Evolutionary conservation across 2,113 vertebrate species (phyloP), one percentile per base, ranked within the genome.

Genomic region (Larimichthys polyactis): DNA sequence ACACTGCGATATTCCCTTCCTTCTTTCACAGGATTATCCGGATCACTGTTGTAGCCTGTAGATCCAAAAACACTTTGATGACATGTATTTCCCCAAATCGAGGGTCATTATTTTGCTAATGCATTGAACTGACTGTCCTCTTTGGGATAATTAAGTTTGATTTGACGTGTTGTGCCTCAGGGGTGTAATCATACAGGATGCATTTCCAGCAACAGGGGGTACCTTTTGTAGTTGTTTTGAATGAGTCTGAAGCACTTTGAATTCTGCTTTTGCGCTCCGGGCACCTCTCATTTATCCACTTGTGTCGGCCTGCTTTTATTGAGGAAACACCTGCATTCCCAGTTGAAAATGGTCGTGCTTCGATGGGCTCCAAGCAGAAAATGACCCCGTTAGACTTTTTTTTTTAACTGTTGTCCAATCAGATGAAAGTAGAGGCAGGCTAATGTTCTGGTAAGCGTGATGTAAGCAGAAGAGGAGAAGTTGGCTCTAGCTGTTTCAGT

Each of bases 241-340:
- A 86, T 71, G 69, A 80, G 11, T 85, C 27, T 80, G 66, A 72
- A 79, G 73, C 55, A 57, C 73, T 84, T 75, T 81, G 66, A 19
- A 72, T 84, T 80, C 59, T 46, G 66, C 68, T 48, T 82, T 40
- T 73, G 52, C 4, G 6, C 81, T 88, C 52, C 51, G 68, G 81
- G 75, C 36, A 8, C 62, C 55, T 82, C 83, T 88, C 67, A 67
- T 84, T 78, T 79, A 82, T 83, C 86, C 87, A 88, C 83, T 79
- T 60, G 58, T 67, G 75, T 62, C 1, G 1, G 29, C 54, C 49
- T 2, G 43, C 75, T 78, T 83, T 82, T 77, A 74, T 71, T 79
- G 55, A 84, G 27, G 67, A 79, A 60, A 54, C 75, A 77, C 75
- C 80, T 87, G 85, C 71, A 76, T 63, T 81, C 59, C 12, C 12